A percentile compares a stretch with the other conserved stretches of the same genome.
phyloP scores from a whole-genome alignment of 2,888 invertebrate genomes.

The Calameuta idolon region DNA sequence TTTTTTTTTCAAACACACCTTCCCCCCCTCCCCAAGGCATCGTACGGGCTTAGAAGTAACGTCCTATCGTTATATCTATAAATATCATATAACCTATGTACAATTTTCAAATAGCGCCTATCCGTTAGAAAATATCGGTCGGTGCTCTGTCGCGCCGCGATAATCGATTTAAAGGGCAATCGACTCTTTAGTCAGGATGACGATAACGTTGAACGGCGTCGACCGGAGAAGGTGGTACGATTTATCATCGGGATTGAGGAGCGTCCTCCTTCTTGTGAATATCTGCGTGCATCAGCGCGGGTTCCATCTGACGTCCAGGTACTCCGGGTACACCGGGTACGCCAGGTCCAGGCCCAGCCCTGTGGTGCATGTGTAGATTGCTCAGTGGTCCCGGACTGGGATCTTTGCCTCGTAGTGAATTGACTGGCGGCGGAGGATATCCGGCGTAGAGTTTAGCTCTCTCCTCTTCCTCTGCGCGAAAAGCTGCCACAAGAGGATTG shows the following conservation, averaged over 20 bases:
- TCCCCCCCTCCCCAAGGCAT: conserved; percentile 21
- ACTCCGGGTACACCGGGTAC: conserved; percentile 62
- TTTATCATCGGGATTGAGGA: conserved; percentile 71
- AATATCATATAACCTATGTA: conserved; percentile 63
- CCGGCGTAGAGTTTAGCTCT: conserved; percentile 75
- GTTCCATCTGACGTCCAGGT: conserved; percentile 49
- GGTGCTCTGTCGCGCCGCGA: conserved; percentile 19
- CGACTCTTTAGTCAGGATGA: not conserved
- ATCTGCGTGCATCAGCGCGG: conserved; percentile 58
- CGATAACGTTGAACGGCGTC: conserved; percentile 11
- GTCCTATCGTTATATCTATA: conserved; percentile 52
- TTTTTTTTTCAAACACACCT: conserved; percentile 12
- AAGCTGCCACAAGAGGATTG: conserved; percentile 82
- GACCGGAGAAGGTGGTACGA: conserved; percentile 31
- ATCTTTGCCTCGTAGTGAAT: conserved; percentile 69
- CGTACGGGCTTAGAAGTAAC: conserved; percentile 26
- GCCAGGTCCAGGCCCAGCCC: conserved; percentile 69
- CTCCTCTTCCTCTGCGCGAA: conserved; percentile 81
- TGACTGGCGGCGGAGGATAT: conserved; percentile 69
- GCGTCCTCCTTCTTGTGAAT: conserved; percentile 73
- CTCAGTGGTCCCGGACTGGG: conserved; percentile 68
- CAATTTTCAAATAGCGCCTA: conserved; percentile 49
- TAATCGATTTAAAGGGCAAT: conserved; percentile 8
- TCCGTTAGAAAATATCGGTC: conserved; percentile 39
- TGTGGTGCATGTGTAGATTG: conserved; percentile 70